Evolutionary conservation across 2,888 invertebrate genomes (phyloP).

Genomic region (Epinotia brunnichana): DNA sequence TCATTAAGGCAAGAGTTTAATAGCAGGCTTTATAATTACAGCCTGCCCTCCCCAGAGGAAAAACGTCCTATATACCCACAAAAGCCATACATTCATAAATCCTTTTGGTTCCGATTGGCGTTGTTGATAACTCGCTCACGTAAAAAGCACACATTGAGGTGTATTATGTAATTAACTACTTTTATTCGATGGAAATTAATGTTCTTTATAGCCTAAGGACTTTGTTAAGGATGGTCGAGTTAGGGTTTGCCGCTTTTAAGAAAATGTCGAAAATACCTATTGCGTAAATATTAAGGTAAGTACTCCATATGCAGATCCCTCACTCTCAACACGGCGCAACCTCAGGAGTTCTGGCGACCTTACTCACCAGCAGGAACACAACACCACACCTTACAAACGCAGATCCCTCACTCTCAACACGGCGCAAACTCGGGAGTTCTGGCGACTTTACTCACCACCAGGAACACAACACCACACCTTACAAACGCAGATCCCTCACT

Average conservation of each 20-base stretch:
- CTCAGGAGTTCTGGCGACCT: no score
- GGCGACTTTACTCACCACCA: no score
- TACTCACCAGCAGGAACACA: no score
- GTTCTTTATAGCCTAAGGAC: constrained; percentile 26
- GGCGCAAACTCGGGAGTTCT: no score
- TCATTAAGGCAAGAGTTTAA: constrained; percentile 32
- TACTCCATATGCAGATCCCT: no score
- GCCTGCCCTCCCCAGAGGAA: not conserved
- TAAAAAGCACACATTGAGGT: constrained; percentile 30
- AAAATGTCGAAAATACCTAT: not conserved
- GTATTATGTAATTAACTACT: constrained; percentile 28
- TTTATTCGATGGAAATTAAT: constrained; percentile 24
- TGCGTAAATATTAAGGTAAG: no score
- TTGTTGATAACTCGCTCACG: constrained; percentile 21
- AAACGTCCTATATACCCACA: not conserved
- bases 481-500: no score
- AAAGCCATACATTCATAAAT: not conserved
- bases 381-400: no score
- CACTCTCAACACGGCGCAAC: no score
- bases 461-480: no score
- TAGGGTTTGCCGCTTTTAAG: not conserved
- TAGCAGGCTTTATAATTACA: constrained; percentile 29
- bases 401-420: no score
- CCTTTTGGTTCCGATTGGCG: not conserved
- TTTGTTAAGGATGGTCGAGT: constrained; percentile 7